These are phyloP conservation scores for Telmatochromis bifrenatus DNA, from an alignment of 2,113 vertebrate genomes.

Conservation along the genomic window DNA sequence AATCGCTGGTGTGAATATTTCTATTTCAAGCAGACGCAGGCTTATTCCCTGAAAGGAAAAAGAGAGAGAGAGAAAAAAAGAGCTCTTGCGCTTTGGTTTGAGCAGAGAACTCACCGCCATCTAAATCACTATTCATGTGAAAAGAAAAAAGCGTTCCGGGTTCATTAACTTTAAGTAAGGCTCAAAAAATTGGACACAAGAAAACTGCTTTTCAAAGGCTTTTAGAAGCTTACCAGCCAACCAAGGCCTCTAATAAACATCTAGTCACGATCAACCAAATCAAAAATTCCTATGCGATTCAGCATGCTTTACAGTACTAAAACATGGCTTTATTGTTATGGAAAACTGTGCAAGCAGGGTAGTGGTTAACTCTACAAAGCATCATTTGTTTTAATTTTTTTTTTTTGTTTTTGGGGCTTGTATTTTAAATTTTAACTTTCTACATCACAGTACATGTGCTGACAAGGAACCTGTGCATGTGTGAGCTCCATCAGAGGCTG, in stretches of 20 bases:
- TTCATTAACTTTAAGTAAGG: slow-evolving; percentile 10
- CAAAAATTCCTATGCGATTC: background rate
- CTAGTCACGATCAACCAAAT: background rate
- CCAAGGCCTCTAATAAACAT: background rate
- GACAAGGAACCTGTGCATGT: background rate
- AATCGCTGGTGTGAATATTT: slow-evolving; percentile 24
- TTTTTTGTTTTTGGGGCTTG: background rate
- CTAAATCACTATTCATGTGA: slow-evolving; percentile 17
- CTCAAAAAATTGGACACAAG: background rate
- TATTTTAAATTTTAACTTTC: background rate
- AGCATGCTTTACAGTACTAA: background rate
- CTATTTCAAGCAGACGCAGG: slow-evolving; percentile 15
- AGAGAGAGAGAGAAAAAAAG: background rate
- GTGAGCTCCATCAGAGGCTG: background rate
- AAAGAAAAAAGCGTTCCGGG: background rate
- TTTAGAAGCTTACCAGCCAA: background rate
- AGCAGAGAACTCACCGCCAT: background rate
- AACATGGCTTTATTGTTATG: background rate
- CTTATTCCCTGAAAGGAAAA: background rate
- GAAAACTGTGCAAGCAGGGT: background rate
- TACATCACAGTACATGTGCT: background rate
- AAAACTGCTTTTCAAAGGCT: background rate
- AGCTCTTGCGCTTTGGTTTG: background rate
- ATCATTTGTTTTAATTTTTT: background rate
- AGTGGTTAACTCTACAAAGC: background rate